Base-by-base conservation (phyloP, 1,140 invertebrate genomes). In the Bombus vancouverensis region DNA sequence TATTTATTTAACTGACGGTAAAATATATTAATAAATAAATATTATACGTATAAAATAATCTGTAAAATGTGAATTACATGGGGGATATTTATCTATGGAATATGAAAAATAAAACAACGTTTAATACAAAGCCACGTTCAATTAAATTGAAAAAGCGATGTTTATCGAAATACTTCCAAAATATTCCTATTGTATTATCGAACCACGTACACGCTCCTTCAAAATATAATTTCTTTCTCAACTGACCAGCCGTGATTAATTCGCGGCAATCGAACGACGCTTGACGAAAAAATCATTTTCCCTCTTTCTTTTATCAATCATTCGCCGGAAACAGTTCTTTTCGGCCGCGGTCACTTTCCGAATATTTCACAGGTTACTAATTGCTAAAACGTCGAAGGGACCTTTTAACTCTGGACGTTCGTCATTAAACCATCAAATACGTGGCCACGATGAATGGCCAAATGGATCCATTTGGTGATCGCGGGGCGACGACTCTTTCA, bases 381-480 rank as follows among this genome's bases (percentile, higher is more conserved):
- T 81, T 81, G 59, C 74, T 65, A 68, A 70, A 81, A 53, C 42
- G 34, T 42, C 42, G 71, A 22, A 44, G n/a, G n/a, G 28, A 32
- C 70, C 47, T 85, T 81, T 85, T 68, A 74, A 81, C 71, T 4
- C 59, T 34, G 71, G 75, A 81, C 83, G 37, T 28, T 81, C 59
- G 79, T 85, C 78, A 85, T 85, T 81, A 81, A 81, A 37, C 78
- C 84, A 81, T 81, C 79, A 75, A 70, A 44, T 59, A 59, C 22
- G 42, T 34, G 28, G 66, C 25, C 59, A 15, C 77, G 71, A 28
- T 62, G 71, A 81, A 85, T 74, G 44, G 70, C 47, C 47, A 70
- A 81, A 57, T 70, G 62, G 70, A 74, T 85, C 84, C 79, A 85
- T 85, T 85, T 81, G 78, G 78, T 81, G 79, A 85, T 85, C 84